Conservation (phyloP, 2,797 vertebrate genomes). For the Alectoris magna region DNA sequence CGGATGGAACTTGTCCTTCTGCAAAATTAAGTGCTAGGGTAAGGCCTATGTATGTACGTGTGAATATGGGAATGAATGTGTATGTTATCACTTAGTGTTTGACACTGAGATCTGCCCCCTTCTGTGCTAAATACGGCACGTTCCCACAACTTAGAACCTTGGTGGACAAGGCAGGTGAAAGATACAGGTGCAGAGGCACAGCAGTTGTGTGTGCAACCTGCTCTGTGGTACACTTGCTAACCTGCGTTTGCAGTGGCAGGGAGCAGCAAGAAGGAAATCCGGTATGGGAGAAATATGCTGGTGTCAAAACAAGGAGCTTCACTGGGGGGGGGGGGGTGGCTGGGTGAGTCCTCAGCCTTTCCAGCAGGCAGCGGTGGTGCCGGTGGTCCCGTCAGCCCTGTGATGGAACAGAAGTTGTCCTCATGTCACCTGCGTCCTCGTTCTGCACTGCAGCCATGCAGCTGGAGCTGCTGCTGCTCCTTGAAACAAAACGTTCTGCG, state of each 20-base stretch:
- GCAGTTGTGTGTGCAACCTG: not conserved
- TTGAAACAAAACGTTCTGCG: not conserved
- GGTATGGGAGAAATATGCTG: fast-evolving
- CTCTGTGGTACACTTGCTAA: not conserved
- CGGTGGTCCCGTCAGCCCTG: not conserved
- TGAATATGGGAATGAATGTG: not conserved
- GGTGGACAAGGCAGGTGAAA: not conserved
- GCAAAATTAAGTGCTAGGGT: not conserved
- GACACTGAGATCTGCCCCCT: not conserved
- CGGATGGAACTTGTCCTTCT: slow-evolving; percentile 24
- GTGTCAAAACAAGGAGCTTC: not conserved
- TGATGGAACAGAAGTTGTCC: not conserved
- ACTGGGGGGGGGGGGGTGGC: not conserved
- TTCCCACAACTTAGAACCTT: not conserved
- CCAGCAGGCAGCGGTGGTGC: not conserved
- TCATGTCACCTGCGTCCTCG: fast-evolving
- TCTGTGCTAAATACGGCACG: not conserved
- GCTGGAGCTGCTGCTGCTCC: not conserved
- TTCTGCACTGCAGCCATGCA: fast-evolving
- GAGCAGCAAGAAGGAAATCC: not conserved
- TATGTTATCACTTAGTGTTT: not conserved
- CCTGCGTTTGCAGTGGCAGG: fast-evolving
- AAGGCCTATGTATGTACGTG: not conserved
- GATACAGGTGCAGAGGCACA: not conserved
- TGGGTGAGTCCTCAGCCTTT: fast-evolving